A percentile compares a stretch with the other conserved stretches of the same genome.
Conservation (phyloP, 2,888 invertebrate species). For the Morpho achilles region DNA sequence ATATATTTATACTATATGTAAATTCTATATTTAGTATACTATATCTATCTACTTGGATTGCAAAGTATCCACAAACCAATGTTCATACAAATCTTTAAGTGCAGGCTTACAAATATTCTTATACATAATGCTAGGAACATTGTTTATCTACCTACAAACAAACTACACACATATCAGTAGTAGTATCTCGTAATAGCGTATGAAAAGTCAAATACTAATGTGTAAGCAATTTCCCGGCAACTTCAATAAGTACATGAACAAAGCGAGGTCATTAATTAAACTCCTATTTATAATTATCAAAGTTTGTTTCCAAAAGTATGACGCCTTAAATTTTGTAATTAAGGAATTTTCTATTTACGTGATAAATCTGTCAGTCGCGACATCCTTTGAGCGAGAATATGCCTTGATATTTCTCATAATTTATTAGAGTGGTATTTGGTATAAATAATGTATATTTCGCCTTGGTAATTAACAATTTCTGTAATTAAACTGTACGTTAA, state of each 20-base stretch:
- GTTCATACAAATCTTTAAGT: no score
- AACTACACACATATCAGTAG: no score
- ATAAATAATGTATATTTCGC: neutral
- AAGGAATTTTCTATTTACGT: neutral
- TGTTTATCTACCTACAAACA: no score
- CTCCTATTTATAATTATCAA: neutral
- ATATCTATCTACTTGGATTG: no score
- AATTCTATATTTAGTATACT: no score
- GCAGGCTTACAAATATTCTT: no score
- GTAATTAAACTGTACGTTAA: no score
- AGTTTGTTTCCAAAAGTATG: slow-evolving; percentile 7
- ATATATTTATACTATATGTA: no score
- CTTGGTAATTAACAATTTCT: neutral
- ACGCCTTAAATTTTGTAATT: slow-evolving; percentile 2
- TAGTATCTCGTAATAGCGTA: no score
- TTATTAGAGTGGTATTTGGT: no score
- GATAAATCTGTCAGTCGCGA: neutral
- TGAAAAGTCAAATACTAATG: neutral
- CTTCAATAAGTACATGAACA: neutral
- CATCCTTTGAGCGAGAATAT: neutral
- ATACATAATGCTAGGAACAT: no score
- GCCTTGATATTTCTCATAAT: neutral
- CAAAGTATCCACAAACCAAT: no score
- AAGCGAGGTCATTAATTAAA: slow-evolving; percentile 3
- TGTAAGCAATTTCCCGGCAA: neutral